These are phyloP conservation scores for Deroplatys truncata DNA, from an alignment of 2,888 invertebrate genomes.

Conservation along the genomic window DNA sequence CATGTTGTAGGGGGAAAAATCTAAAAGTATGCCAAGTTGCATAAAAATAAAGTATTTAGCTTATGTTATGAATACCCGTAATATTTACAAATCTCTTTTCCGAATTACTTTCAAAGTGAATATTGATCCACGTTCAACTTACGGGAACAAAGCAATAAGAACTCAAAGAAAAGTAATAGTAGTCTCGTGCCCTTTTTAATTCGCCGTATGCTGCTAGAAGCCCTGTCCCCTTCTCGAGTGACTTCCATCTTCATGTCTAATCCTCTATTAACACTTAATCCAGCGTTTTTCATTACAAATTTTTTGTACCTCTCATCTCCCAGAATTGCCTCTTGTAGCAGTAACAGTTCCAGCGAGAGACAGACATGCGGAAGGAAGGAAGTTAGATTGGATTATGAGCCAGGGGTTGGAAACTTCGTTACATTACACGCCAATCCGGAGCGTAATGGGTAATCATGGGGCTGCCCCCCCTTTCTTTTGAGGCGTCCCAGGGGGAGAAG, in stretches of 20 bases:
- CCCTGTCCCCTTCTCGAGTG: background rate
- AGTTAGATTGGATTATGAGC: background rate
- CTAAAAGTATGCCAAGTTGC: too few relatives aligned
- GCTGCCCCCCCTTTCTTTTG: background rate
- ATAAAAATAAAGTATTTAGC: too few relatives aligned
- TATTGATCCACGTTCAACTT: background rate
- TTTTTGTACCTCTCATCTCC: background rate
- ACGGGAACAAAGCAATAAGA: background rate
- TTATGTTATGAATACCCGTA: too few relatives aligned
- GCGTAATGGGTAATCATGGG: constrained; percentile 21
- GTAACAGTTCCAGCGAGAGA: background rate
- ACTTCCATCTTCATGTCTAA: background rate
- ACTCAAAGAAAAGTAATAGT: background rate
- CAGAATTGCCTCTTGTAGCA: background rate
- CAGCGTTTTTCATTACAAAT: background rate
- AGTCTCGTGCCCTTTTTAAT: background rate
- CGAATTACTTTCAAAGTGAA: background rate
- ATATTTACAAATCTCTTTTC: background rate
- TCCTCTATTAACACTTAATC: background rate
- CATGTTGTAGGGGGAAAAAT: too few relatives aligned
- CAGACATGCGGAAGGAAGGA: background rate
- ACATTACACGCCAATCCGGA: constrained; percentile 10
- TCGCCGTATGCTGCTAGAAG: background rate
- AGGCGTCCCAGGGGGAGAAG: background rate
- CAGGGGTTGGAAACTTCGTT: constrained; percentile 4